Evolutionary conservation across 1,140 invertebrate genomes (phyloP).

Genomic region (Coenobita brevimanus): DNA sequence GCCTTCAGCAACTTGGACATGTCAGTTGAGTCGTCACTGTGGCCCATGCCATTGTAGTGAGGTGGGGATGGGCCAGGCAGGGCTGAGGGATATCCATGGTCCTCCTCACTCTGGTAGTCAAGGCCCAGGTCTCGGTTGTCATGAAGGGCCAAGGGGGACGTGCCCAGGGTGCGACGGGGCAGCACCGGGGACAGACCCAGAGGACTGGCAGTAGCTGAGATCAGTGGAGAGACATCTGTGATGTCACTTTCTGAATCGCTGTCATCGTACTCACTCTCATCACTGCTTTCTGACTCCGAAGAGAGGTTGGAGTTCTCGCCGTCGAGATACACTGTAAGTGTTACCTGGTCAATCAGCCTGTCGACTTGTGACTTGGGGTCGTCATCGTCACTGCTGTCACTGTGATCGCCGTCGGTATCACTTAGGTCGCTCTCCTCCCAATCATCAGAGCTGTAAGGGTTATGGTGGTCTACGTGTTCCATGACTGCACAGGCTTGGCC

Average conservation of each 20-base stretch:
- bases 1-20: conserved; percentile 52
- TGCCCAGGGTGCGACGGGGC: conserved; percentile 43
- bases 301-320: conserved; percentile 69
- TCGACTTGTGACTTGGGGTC: conserved; percentile 69
- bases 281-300: conserved; percentile 58
- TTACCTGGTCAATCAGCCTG: conserved; percentile 63
- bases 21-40: conserved; percentile 49
- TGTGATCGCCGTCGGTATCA: conserved; percentile 65
- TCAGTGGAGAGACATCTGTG: conserved; percentile 68
- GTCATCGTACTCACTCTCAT: conserved; percentile 56
- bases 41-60: conserved; percentile 29
- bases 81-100: background rate
- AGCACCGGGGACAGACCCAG: conserved; percentile 67
- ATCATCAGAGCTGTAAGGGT: conserved; percentile 58
- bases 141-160: conserved; percentile 63
- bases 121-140: conserved; percentile 61
- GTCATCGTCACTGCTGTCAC: conserved; percentile 69
- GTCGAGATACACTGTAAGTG: conserved; percentile 63
- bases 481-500: conserved; percentile 26
- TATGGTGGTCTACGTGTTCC: conserved; percentile 41
- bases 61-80: background rate
- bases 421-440: conserved; percentile 68
- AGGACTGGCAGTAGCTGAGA: conserved; percentile 66
- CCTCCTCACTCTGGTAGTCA: background rate
- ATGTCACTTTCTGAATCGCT: conserved; percentile 68